Evolutionary conservation across 2,888 invertebrate species (phyloP).

Genomic region (Lepidonotus clava): DNA sequence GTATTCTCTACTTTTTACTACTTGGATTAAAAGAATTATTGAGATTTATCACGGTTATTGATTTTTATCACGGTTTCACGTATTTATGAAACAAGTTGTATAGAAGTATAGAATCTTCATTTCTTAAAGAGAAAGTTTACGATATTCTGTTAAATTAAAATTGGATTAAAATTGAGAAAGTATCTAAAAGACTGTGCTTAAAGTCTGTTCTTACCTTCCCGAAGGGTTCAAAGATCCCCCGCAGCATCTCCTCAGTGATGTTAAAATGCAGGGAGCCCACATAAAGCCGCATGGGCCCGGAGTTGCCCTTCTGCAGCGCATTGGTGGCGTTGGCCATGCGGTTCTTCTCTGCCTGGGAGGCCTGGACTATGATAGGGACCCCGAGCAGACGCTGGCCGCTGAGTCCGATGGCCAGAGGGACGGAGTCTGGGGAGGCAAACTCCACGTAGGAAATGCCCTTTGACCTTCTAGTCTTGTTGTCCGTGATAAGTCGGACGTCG

Average conservation of each 20-base stretch:
- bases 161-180: too few relatives aligned
- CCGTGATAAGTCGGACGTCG: conserved; percentile 98
- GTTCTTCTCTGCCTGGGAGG: conserved; percentile 93
- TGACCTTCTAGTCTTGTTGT: conserved; percentile 98
- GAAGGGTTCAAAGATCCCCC: conserved; percentile 99
- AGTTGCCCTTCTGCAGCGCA: conserved; percentile 76
- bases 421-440: conserved; percentile 98
- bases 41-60: too few relatives aligned
- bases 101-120: not conserved
- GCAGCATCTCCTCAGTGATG: conserved; percentile 98
- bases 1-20: too few relatives aligned
- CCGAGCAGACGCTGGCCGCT: conserved; percentile 97
- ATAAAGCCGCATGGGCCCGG: conserved; percentile 97
- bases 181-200: too few relatives aligned
- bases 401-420: conserved; percentile 95
- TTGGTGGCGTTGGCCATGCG: conserved; percentile 79
- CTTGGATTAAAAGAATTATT: too few relatives aligned
- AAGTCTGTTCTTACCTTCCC: conserved; percentile 86
- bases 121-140: not conserved
- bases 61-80: too few relatives aligned
- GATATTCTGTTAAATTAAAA: not conserved
- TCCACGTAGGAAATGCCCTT: conserved; percentile 99
- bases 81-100: too few relatives aligned
- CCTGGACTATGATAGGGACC: conserved; percentile 98
- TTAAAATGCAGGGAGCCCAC: conserved; percentile 99